phyloP scores from a whole-genome alignment of 2,113 vertebrate genomes.

The Microtus richardsoni region DNA sequence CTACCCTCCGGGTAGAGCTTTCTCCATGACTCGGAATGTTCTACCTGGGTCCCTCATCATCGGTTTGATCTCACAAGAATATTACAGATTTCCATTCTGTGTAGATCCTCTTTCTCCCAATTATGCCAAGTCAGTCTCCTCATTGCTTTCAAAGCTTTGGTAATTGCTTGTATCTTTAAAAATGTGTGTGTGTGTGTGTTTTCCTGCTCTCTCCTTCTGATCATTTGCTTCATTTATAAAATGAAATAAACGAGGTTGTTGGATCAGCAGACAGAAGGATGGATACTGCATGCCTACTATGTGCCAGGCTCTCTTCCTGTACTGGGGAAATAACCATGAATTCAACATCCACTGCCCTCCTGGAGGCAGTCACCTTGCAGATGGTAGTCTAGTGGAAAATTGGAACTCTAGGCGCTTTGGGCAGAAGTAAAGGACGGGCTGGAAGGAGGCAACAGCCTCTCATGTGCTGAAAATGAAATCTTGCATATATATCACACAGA shows the following conservation, averaged over 20 bases:
- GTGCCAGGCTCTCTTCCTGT: background rate
- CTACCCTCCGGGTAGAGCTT: background rate
- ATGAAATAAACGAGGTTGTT: background rate
- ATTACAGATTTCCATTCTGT: background rate
- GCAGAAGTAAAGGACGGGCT: conserved; percentile 65
- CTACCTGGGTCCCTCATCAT: background rate
- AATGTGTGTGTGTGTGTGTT: too few relatives aligned
- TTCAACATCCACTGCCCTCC: background rate
- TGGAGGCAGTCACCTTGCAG: background rate
- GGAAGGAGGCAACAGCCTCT: conserved; percentile 80
- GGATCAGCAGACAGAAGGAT: background rate
- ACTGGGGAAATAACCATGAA: background rate
- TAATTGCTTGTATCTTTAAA: background rate
- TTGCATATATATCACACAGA: conserved; percentile 73
- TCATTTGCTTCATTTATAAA: background rate
- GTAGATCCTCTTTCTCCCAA: background rate
- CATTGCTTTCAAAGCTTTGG: background rate
- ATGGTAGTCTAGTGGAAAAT: background rate
- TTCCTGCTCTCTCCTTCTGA: background rate
- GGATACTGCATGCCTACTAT: background rate
- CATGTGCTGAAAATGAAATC: conserved; percentile 61
- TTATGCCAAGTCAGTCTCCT: background rate
- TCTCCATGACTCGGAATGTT: background rate
- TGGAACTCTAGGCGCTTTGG: conserved; percentile 45
- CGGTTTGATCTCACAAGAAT: background rate